Conservation (phyloP, 2,888 invertebrate species). For the Dione juno region DNA sequence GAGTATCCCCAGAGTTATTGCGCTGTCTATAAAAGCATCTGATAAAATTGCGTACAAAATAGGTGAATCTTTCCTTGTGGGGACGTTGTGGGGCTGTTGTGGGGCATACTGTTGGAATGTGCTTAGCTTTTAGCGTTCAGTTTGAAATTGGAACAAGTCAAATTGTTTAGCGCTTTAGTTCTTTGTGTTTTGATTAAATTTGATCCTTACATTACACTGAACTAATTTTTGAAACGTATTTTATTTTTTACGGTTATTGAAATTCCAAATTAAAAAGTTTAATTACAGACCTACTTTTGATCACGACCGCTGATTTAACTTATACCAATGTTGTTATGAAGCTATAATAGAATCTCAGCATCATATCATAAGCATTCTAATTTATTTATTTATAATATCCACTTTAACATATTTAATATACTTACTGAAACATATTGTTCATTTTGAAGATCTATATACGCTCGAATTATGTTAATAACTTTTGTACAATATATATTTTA, state of each 20-base stretch:
- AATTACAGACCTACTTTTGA: background rate
- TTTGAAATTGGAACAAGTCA: background rate
- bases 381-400: background rate
- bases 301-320: background rate
- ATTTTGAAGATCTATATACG: too few relatives aligned
- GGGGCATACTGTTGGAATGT: slow-evolving; percentile 22
- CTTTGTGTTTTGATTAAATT: background rate
- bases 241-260: too few relatives aligned
- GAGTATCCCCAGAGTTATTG: slow-evolving; percentile 65
- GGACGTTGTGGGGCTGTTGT: slow-evolving; percentile 23
- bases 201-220: background rate
- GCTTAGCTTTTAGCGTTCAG: slow-evolving; percentile 16
- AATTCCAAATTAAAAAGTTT: too few relatives aligned
- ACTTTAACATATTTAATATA: too few relatives aligned
- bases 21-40: slow-evolving; percentile 42
- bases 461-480: too few relatives aligned
- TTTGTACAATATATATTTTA: too few relatives aligned
- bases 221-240: background rate
- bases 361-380: background rate
- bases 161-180: background rate
- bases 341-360: too few relatives aligned
- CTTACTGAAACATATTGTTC: too few relatives aligned
- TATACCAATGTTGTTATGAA: background rate
- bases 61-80: slow-evolving; percentile 37
- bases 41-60: slow-evolving; percentile 43